These are phyloP conservation scores for Prunella strophiata DNA, from an alignment of 2,797 vertebrate species.

Conservation along the genomic window DNA sequence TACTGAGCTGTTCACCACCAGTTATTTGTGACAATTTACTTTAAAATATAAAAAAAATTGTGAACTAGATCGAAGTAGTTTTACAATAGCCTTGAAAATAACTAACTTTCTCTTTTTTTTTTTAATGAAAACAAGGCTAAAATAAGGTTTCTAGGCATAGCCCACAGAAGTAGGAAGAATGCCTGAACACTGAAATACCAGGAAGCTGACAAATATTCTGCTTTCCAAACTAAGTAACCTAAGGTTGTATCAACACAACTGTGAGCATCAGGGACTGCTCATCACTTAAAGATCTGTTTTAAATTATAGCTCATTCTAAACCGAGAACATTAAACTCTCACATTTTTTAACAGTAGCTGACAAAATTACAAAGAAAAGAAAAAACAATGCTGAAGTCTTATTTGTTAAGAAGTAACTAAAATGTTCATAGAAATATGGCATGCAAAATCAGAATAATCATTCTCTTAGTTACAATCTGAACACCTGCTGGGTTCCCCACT, in stretches of 20 bases:
- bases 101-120: background rate
- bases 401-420: background rate
- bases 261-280: background rate
- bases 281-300: background rate
- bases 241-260: background rate
- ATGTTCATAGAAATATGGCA: background rate
- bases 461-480: background rate
- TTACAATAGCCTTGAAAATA: background rate
- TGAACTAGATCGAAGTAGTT: background rate
- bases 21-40: background rate
- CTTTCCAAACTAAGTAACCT: background rate
- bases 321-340: background rate
- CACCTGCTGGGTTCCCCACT: background rate
- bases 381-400: background rate
- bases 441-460: background rate
- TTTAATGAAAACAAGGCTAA: background rate
- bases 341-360: background rate
- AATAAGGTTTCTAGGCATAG: background rate
- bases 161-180: background rate
- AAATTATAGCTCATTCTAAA: background rate
- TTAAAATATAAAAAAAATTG: background rate
- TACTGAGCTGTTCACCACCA: background rate
- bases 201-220: background rate
- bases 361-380: background rate
- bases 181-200: background rate